These are phyloP conservation scores for Temnopleurus reevesii DNA, from an alignment of 53 echinoderm and acorn worm species.

Conservation along the genomic window DNA sequence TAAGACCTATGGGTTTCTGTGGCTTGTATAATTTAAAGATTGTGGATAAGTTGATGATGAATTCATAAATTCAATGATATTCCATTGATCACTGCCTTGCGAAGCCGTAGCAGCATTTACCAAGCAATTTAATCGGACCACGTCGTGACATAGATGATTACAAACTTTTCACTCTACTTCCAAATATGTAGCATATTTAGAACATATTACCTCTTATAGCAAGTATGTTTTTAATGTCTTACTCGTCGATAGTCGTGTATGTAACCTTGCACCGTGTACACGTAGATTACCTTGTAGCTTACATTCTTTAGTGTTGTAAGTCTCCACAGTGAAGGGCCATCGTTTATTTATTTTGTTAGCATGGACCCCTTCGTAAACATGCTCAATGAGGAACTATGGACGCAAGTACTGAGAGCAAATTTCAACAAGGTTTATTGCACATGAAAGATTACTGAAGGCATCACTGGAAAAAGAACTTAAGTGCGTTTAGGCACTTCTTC, in stretches of 20 bases:
- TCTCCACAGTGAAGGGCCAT: neutral
- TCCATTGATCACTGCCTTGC: conserved; percentile 13
- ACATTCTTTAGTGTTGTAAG: neutral
- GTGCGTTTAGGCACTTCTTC: no score
- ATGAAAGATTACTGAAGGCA: neutral
- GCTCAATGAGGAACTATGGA: neutral
- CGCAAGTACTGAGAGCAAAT: neutral
- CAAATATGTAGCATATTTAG: neutral
- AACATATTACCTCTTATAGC: conserved; percentile 21
- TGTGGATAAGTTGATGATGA: neutral
- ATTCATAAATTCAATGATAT: conserved; percentile 6
- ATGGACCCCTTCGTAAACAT: neutral
- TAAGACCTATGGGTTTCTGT: neutral
- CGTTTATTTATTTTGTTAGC: neutral
- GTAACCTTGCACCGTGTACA: neutral
- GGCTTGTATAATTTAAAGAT: neutral
- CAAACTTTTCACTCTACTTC: neutral
- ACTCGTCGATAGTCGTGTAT: neutral
- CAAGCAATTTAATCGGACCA: neutral
- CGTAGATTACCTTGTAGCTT: neutral
- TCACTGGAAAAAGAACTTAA: no score
- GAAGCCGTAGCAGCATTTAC: neutral
- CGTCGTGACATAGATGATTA: neutral
- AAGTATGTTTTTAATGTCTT: conserved; percentile 1
- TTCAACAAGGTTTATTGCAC: neutral